A percentile compares a stretch with the other conserved stretches of the same genome.
Conservation (phyloP, 2,888 invertebrate genomes). For the Acleris cristana region DNA sequence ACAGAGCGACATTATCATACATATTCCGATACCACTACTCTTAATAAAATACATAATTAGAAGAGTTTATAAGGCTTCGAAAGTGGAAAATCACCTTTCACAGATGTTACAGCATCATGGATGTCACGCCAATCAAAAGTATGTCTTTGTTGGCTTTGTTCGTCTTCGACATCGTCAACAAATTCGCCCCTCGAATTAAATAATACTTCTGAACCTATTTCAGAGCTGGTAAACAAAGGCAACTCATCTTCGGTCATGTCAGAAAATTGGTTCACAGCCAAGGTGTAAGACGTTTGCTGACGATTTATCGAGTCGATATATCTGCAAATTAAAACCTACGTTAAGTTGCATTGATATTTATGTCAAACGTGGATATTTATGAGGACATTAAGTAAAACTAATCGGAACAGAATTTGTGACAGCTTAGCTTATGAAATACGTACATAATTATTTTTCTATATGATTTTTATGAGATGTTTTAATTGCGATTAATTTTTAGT, state of each 20-base stretch:
- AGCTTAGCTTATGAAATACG: too few relatives aligned
- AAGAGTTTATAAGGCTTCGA: too few relatives aligned
- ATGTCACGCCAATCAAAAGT: constrained; percentile 39
- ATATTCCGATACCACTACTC: too few relatives aligned
- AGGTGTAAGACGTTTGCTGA: constrained; percentile 32
- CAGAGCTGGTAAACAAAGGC: constrained; percentile 19
- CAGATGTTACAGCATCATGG: constrained; percentile 35
- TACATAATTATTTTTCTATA: too few relatives aligned
- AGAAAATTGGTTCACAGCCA: constrained; percentile 39
- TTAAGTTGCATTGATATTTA: too few relatives aligned
- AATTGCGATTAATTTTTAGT: too few relatives aligned
- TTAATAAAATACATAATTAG: too few relatives aligned
- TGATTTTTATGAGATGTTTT: too few relatives aligned
- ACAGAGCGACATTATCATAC: too few relatives aligned
- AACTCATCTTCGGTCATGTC: constrained; percentile 38
- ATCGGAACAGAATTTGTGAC: too few relatives aligned
- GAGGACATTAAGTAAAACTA: too few relatives aligned
- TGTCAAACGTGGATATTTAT: too few relatives aligned
- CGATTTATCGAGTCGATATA: constrained; percentile 39
- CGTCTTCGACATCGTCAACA: constrained; percentile 3
- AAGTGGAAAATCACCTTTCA: constrained; percentile 34
- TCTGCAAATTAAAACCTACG: constrained; percentile 25
- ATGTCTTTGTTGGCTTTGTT: background rate
- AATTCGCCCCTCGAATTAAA: background rate
- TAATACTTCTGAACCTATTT: background rate